Evolutionary conservation across 1,140 invertebrate species (phyloP).

Genomic region (Hydropsyche tenuis): DNA sequence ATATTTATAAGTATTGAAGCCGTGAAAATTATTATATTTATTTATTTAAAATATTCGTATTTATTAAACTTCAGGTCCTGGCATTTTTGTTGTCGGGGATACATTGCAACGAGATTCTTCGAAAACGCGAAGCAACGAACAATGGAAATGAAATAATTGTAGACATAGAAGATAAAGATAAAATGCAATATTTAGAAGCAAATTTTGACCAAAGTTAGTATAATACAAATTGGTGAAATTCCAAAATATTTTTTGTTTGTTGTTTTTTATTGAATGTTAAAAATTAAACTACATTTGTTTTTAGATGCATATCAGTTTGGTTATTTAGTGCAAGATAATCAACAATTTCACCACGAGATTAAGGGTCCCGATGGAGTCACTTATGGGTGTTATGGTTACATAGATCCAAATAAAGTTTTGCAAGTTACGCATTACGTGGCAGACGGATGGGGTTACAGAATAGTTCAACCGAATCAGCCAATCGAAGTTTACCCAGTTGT

Average conservation of each 20-base stretch:
- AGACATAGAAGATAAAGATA: conserved; percentile 70
- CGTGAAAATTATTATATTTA: too few relatives aligned
- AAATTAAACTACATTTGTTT: too few relatives aligned
- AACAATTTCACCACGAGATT: conserved; percentile 80
- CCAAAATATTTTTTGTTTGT: too few relatives aligned
- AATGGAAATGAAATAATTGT: conserved; percentile 64
- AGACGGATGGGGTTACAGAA: conserved; percentile 78
- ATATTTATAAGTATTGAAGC: too few relatives aligned
- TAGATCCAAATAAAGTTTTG: conserved; percentile 71
- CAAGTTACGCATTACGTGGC: conserved; percentile 77
- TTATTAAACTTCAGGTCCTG: conserved; percentile 42
- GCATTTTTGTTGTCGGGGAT: conserved; percentile 33
- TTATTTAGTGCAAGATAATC: conserved; percentile 73
- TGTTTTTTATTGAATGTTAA: too few relatives aligned
- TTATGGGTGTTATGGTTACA: conserved; percentile 80
- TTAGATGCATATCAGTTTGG: conserved; percentile 74
- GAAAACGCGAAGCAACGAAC: conserved; percentile 20
- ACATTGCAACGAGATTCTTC: background rate
- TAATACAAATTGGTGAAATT: conserved; percentile 21
- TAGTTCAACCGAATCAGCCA: conserved; percentile 70
- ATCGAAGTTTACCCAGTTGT: conserved; percentile 69
- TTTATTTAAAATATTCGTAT: too few relatives aligned
- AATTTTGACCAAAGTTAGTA: conserved; percentile 73
- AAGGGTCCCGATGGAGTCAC: conserved; percentile 76
- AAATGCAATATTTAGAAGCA: conserved; percentile 73